These are phyloP conservation scores for Papilio protenor DNA, from an alignment of 2,888 invertebrate genomes.

Conservation along the genomic window DNA sequence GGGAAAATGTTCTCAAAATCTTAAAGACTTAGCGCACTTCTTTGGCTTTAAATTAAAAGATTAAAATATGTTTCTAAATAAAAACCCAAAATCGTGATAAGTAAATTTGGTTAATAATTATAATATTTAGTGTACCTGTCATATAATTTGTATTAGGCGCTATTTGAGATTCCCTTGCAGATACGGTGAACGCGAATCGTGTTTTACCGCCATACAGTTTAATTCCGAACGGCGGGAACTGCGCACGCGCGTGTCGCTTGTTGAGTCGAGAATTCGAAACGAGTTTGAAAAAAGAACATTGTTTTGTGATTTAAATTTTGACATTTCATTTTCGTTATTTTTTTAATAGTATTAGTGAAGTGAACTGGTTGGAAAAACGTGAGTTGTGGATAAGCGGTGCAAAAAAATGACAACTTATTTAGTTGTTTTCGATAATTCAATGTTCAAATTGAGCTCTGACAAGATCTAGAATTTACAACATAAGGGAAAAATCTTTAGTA, in stretches of 20 bases:
- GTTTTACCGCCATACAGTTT: constrained; percentile 67
- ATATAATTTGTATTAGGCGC: constrained; percentile 39
- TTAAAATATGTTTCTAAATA: not conserved
- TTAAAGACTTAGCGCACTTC: not conserved
- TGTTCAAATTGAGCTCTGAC: constrained; percentile 37
- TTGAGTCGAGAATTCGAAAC: constrained; percentile 51
- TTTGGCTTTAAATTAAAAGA: not conserved
- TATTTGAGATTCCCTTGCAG: constrained; percentile 32
- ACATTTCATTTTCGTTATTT: constrained; percentile 48
- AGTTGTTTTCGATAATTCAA: constrained; percentile 20
- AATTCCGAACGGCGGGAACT: constrained; percentile 71
- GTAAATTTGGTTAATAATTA: constrained; percentile 23
- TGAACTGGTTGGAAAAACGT: constrained; percentile 24
- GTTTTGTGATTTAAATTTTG: constrained; percentile 28
- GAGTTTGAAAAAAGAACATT: constrained; percentile 9
- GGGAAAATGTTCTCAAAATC: not conserved
- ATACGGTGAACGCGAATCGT: constrained; percentile 53
- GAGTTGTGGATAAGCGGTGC: constrained; percentile 36
- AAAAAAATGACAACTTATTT: constrained; percentile 30
- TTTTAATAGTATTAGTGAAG: constrained; percentile 43
- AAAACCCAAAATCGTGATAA: not conserved
- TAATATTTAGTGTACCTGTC: constrained; percentile 34
- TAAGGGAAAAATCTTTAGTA: not conserved
- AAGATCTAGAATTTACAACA: constrained; percentile 19
- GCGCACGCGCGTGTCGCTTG: constrained; percentile 74